These are phyloP conservation scores for Lasioglossum malachurum DNA, from an alignment of 2,888 invertebrate species.

Conservation along the genomic window DNA sequence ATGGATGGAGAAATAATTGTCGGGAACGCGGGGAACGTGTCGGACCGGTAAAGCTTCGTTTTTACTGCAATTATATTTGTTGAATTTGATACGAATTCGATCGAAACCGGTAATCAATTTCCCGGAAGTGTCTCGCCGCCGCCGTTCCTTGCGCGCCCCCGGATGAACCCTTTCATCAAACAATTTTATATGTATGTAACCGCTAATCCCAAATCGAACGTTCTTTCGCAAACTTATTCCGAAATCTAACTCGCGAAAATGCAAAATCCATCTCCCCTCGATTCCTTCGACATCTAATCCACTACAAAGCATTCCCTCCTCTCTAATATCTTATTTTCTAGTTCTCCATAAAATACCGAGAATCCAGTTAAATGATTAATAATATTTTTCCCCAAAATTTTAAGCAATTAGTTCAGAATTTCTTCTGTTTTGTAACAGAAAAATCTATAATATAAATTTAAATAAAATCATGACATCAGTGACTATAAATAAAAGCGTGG, in stretches of 20 bases:
- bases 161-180: conserved; percentile 20
- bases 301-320: background rate
- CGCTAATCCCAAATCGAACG: conserved; percentile 40
- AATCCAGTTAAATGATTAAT: too few species aligned
- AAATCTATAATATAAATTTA: too few species aligned
- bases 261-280: background rate
- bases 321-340: background rate
- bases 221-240: background rate
- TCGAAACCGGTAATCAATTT: conserved; percentile 72
- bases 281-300: background rate
- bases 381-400: too few species aligned
- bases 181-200: conserved; percentile 26
- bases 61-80: conserved; percentile 73
- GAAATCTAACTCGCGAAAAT: background rate
- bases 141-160: conserved; percentile 57
- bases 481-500: too few species aligned
- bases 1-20: conserved; percentile 73
- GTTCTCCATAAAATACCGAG: too few species aligned
- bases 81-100: conserved; percentile 71
- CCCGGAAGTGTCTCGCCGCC: conserved; percentile 73
- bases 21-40: conserved; percentile 69
- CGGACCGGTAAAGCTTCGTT: conserved; percentile 69
- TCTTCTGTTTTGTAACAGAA: too few species aligned
- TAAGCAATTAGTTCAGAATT: too few species aligned
- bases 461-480: too few species aligned